Conservation (phyloP, 2,888 invertebrate genomes). For the Plagodis dolabraria region DNA sequence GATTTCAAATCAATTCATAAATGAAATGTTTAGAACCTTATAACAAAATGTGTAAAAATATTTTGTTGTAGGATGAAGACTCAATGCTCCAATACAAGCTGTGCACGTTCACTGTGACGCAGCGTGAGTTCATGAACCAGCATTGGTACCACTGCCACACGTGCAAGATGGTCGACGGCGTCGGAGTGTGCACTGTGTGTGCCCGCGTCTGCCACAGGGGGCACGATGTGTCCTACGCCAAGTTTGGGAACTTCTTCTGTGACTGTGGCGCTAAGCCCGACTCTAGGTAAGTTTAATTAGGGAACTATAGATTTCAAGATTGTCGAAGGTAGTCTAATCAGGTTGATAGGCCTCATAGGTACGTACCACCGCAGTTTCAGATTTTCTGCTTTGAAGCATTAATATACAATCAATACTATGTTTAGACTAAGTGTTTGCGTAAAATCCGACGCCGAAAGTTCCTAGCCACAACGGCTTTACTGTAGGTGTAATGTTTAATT, state of each 20-base stretch:
- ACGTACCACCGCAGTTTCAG: too few species aligned
- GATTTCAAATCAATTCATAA: too few species aligned
- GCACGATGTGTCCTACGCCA: constrained; percentile 98
- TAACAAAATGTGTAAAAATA: constrained; percentile 1
- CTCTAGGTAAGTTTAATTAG: constrained; percentile 60
- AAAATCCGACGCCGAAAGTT: too few species aligned
- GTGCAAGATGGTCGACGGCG: constrained; percentile 99
- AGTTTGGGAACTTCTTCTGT: constrained; percentile 99
- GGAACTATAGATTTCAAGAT: too few species aligned
- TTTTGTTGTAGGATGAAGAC: constrained; percentile 89
- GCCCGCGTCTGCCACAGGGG: constrained; percentile 98
- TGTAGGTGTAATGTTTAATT: too few species aligned
- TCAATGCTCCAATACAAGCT: constrained; percentile 93
- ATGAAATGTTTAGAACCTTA: not conserved
- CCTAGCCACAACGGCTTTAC: too few species aligned
- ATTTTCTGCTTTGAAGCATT: too few species aligned
- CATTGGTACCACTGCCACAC: constrained; percentile 99
- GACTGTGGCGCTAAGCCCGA: constrained; percentile 99
- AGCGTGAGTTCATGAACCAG: constrained; percentile 99
- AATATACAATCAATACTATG: too few species aligned
- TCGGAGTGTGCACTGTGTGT: constrained; percentile 99
- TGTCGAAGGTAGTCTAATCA: too few species aligned
- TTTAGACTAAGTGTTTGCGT: too few species aligned
- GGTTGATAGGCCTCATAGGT: too few species aligned
- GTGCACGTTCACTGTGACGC: constrained; percentile 98